Evolutionary conservation across 2,888 invertebrate species (phyloP), one percentile per base, ranked within the genome.

Genomic region (Acanthosepion pharaonis): DNA sequence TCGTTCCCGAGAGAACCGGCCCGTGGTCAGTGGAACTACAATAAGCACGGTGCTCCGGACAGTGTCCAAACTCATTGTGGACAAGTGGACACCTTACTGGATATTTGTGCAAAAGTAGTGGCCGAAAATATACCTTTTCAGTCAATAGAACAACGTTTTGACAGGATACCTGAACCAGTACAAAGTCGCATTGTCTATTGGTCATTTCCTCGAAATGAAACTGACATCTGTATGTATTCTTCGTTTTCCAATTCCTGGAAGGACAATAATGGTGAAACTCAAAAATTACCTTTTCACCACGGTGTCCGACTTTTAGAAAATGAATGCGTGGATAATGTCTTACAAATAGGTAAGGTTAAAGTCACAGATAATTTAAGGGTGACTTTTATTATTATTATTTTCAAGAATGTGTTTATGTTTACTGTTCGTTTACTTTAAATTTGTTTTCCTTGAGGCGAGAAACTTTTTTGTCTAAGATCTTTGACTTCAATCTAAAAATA

Each of bases 171-270:
- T 96, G 99, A 99, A 97, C 98, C 98, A 96, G 98, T 99, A 97
- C 99, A 99, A 97, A 98, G 98, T 96, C 98, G 98, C 97, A 98
- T 99, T 97, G 98, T 99, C 97, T 99, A 98, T 98, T 99, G 98
- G 98, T 98, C 98, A 96, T 99, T 99, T 98, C 99, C 99, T 96
- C 98, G 98, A 97, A 98, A 98, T 97, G 99, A 99, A 97, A 98
- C 98, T 97, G 98, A 98, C 98, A 98, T 99, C 97, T 98, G 98
- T 98, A 98, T 99, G 98, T 99, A 99, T 98, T 98, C 98, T 96
- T 98, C 98, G 96, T 98, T 98, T 98, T 98, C 98, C 96, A 98
- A 97, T 95, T 96, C 96, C 95, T 97, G 96, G 91, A 97, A 97
- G 95, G 97, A 97, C 95, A 97, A 42, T 42, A 42, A 97, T 96